Base-by-base conservation (phyloP, 2,888 invertebrate species). In the Diloba caeruleocephala region DNA sequence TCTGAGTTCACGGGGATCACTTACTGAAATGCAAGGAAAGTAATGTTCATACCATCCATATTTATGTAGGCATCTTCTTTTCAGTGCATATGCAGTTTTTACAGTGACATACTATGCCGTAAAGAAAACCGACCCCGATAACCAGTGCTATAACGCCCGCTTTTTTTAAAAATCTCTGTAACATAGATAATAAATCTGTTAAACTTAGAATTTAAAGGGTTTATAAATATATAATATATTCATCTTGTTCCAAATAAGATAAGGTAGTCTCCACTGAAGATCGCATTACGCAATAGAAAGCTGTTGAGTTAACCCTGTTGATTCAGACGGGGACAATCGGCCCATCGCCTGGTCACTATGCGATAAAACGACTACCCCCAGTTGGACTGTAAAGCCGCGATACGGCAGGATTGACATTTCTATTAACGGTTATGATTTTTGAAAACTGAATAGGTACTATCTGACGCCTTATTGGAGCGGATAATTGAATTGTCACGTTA, bases 221-320 rank as follows among this genome's bases (percentile, higher is more conserved):
- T n/a, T n/a, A n/a, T n/a, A n/a, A n/a, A n/a, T n/a, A n/a, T n/a
- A 28, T 29, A 53, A 59, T 37, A 45, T 52, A 54, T 55, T 55
- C 38, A 34, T 54, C 55, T 60, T 54, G n/a, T 43, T 55, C 49
- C 59, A 12, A 43, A 48, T 21, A n/a, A 45, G 57, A 58, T 62
- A 53, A 60, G 41, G 48, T 12, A 32, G 54, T 36, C 39, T n/a
- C 43, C 13, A 13, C 28, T 43, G 50, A 52, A 52, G 46, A 60
- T 58, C 42, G 64, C 32, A 59, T 65, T 56, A 55, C 56, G 48
- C 55, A 67, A 67, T 43, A 69, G 51, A 70, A 72, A 55, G 64
- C 49, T 50, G 53, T 58, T 19, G 60, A 61, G 49, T 59, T 64
- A 70, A 56, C 70, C 72, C 64, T 68, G 72, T 72, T 72, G 70